These are phyloP conservation scores for Tolmerus cingulatus DNA, from an alignment of 2,888 invertebrate genomes.

Conservation along the genomic window DNA sequence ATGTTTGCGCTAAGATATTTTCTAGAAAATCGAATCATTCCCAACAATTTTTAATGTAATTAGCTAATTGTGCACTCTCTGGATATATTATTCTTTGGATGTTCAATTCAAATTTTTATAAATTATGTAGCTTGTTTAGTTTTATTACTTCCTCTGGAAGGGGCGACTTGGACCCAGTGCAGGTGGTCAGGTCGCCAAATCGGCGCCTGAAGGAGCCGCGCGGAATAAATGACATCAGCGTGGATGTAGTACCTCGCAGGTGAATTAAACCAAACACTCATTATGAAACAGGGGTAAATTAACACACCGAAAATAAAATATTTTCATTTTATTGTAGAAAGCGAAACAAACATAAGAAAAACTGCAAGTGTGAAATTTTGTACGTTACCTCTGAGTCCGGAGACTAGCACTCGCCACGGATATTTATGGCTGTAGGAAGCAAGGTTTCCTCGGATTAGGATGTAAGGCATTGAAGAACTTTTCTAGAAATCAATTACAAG, in stretches of 20 bases:
- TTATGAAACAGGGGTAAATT: background rate
- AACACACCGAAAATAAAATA: background rate
- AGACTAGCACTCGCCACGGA: constrained; percentile 87
- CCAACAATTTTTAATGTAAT: too few relatives aligned
- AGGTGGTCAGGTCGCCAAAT: background rate
- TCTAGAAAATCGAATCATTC: too few relatives aligned
- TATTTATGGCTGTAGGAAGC: constrained; percentile 86
- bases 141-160: too few relatives aligned
- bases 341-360: constrained; percentile 21
- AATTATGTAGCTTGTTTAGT: too few relatives aligned
- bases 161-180: too few relatives aligned
- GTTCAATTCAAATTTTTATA: too few relatives aligned
- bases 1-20: too few relatives aligned
- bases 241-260: background rate
- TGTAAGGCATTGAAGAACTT: constrained; percentile 79
- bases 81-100: too few relatives aligned
- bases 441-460: constrained; percentile 87
- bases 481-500: constrained; percentile 36
- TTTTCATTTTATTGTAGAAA: background rate
- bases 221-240: background rate
- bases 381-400: constrained; percentile 80
- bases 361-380: constrained; percentile 42
- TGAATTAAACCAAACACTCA: background rate
- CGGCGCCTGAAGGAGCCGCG: background rate
- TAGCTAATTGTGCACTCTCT: too few relatives aligned